Conservation (phyloP, 2,113 vertebrate genomes). For the Alligator mississippiensis region DNA sequence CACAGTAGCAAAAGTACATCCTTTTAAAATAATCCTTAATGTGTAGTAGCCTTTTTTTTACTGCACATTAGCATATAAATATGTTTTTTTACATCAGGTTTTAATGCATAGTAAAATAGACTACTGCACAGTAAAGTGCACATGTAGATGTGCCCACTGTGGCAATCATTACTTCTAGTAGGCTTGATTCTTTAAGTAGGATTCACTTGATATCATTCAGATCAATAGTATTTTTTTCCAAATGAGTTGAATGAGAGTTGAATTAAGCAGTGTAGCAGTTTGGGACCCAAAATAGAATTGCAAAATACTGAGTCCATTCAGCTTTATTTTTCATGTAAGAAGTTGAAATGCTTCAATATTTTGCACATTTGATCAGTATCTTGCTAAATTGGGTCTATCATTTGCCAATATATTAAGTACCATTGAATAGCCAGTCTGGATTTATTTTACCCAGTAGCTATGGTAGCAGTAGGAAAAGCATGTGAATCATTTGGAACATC, state of each 20-base stretch:
- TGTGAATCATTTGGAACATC: conserved; percentile 45
- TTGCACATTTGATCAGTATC: neutral
- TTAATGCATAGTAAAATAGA: too few species aligned
- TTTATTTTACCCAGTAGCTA: neutral
- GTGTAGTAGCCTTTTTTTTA: too few species aligned
- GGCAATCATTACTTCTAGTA: neutral
- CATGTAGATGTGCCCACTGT: too few species aligned
- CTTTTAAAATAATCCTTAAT: too few species aligned
- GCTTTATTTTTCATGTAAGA: neutral
- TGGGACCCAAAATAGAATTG: neutral
- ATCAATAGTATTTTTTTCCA: neutral
- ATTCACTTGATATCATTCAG: neutral
- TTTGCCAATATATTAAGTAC: neutral
- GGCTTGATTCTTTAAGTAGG: neutral
- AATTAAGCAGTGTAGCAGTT: neutral
- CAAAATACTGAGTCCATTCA: neutral
- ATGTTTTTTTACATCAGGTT: too few species aligned
- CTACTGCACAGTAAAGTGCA: neutral
- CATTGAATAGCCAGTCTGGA: neutral
- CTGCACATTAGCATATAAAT: too few species aligned
- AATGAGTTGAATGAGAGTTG: neutral
- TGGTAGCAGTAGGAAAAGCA: neutral
- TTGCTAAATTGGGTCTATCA: neutral
- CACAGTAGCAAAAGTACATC: too few species aligned
- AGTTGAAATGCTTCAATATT: neutral